phyloP scores from a whole-genome alignment of 2,797 vertebrate genomes.

The Prionace glauca region DNA sequence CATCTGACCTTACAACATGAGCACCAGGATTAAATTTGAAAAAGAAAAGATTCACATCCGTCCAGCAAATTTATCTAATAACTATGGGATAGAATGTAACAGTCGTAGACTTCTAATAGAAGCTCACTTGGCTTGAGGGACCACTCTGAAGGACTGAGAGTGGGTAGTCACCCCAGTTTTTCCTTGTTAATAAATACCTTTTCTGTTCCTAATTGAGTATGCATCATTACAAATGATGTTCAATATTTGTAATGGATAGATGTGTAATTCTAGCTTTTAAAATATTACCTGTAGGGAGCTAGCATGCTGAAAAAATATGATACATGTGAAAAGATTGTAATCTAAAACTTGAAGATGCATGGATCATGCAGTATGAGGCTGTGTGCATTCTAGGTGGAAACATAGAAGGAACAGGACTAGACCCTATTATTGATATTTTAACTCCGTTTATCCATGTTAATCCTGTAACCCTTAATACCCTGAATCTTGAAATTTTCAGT shows the following conservation, averaged over 20 bases:
- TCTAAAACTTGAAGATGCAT: neutral
- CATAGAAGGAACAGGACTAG: too few relatives aligned
- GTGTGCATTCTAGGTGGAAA: neutral
- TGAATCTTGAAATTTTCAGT: too few relatives aligned
- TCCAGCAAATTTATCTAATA: neutral
- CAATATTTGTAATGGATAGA: neutral
- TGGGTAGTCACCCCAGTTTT: too few relatives aligned
- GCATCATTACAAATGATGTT: too few relatives aligned
- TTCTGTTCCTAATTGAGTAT: too few relatives aligned
- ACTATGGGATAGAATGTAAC: neutral
- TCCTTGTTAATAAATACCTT: too few relatives aligned
- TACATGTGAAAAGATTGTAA: neutral
- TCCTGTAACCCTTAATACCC: too few relatives aligned
- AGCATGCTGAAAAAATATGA: neutral
- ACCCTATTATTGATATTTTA: too few relatives aligned
- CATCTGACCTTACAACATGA: neutral
- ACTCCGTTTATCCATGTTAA: too few relatives aligned
- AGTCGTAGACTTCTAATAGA: too few relatives aligned
- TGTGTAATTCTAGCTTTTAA: neutral
- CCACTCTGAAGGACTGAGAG: too few relatives aligned
- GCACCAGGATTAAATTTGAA: neutral
- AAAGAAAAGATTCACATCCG: neutral
- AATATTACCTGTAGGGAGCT: neutral
- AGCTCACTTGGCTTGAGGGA: too few relatives aligned
- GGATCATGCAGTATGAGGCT: neutral